phyloP scores from a whole-genome alignment of 2,888 invertebrate genomes.

The Sesamia inferens region DNA sequence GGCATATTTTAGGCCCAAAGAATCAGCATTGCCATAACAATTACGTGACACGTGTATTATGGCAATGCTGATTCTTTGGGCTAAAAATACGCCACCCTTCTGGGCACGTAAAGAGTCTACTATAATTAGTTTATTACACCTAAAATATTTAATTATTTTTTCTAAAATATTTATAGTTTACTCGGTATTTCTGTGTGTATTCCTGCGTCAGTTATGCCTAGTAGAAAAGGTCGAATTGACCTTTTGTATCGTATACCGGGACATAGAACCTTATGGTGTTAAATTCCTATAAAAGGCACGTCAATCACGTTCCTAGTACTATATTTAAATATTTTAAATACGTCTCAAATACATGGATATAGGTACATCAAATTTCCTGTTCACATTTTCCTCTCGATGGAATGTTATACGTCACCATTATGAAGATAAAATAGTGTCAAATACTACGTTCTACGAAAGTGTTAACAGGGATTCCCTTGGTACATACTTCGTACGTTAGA shows the following conservation, averaged over 20 bases:
- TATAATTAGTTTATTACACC: background rate
- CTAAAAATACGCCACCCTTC: too few relatives aligned
- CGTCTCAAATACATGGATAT: background rate
- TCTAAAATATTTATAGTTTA: background rate
- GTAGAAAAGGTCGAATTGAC: background rate
- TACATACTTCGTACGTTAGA: background rate
- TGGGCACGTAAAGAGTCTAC: too few relatives aligned
- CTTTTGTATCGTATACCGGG: background rate
- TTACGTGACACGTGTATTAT: too few relatives aligned
- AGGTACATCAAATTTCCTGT: slow-evolving; percentile 27
- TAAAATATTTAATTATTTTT: background rate
- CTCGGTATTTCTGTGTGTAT: background rate
- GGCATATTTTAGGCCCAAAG: too few relatives aligned
- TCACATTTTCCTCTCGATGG: slow-evolving; percentile 24
- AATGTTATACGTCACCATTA: slow-evolving; percentile 11
- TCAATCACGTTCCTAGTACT: slow-evolving; percentile 33
- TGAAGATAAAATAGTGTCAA: slow-evolving; percentile 11
- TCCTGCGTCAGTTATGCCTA: background rate
- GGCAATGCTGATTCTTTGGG: too few relatives aligned
- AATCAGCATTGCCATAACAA: too few relatives aligned
- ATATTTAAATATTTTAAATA: slow-evolving; percentile 8
- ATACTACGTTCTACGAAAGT: slow-evolving; percentile 17
- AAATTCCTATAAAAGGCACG: slow-evolving; percentile 25
- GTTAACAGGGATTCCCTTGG: slow-evolving; percentile 27
- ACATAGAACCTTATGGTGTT: background rate